These are phyloP conservation scores for Platyura marginata DNA, from an alignment of 1,140 invertebrate genomes.

Conservation along the genomic window DNA sequence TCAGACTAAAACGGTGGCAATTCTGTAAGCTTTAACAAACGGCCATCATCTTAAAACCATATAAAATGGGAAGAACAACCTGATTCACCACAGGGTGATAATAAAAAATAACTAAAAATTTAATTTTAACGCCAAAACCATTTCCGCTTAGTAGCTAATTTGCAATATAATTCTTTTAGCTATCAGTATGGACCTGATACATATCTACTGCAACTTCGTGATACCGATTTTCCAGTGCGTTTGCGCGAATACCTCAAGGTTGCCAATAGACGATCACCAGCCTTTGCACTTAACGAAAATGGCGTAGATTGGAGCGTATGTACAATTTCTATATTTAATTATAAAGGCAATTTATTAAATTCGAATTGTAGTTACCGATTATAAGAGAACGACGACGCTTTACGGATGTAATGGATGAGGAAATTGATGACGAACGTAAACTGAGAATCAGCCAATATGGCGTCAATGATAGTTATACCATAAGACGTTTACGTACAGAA, in stretches of 20 bases:
- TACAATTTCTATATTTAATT: slow-evolving; percentile 5
- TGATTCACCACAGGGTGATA: no score
- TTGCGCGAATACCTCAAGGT: slow-evolving; percentile 87
- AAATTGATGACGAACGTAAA: slow-evolving; percentile 78
- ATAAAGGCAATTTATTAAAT: no score
- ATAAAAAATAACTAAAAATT: no score
- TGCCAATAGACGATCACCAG: slow-evolving; percentile 52
- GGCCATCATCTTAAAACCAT: no score
- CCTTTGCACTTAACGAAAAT: slow-evolving; percentile 40
- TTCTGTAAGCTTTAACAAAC: no score
- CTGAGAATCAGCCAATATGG: slow-evolving; percentile 62
- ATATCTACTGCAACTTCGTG: slow-evolving; percentile 78
- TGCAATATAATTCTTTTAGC: slow-evolving; percentile 29
- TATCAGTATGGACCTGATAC: slow-evolving; percentile 94
- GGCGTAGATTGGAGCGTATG: slow-evolving; percentile 58
- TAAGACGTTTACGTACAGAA: slow-evolving; percentile 60
- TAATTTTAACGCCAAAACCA: no score
- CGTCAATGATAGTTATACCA: slow-evolving; percentile 42
- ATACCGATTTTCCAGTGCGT: slow-evolving; percentile 80
- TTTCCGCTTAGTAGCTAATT: no score
- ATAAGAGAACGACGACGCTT: slow-evolving; percentile 79
- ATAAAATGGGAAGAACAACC: no score
- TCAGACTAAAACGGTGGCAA: no score
- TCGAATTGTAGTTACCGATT: slow-evolving; percentile 46
- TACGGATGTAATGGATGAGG: slow-evolving; percentile 90